Percentiles rank a stretch among this genome's conserved stretches.
These are phyloP conservation scores for Lucifuga dentata DNA, from an alignment of 2,113 vertebrate species.

Conservation along the genomic window DNA sequence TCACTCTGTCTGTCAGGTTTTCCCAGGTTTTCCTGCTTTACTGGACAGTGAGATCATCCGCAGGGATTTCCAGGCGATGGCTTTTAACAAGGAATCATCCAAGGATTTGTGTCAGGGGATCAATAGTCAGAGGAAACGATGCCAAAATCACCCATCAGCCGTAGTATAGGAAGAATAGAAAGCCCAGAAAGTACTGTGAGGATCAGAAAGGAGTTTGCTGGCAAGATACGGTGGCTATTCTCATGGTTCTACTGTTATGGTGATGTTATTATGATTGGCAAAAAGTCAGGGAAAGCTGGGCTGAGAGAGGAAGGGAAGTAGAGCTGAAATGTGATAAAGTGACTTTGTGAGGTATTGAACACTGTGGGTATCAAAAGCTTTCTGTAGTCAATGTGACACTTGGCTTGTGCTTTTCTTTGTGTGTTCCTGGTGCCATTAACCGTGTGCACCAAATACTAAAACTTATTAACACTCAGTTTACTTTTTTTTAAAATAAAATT, in stretches of 20 bases:
- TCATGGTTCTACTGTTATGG: not conserved
- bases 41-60: slow-evolving; percentile 55
- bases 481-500: too few relatives aligned
- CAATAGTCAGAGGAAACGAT: slow-evolving; percentile 28
- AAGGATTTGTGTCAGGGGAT: slow-evolving; percentile 46
- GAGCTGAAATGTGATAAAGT: slow-evolving; percentile 35
- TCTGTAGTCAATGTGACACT: slow-evolving; percentile 63
- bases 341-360: slow-evolving; percentile 36
- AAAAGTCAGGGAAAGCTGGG: slow-evolving; percentile 1
- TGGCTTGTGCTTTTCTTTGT: slow-evolving; percentile 71
- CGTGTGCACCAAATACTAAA: not conserved
- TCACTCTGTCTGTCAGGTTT: slow-evolving; percentile 40
- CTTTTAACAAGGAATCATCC: slow-evolving; percentile 58
- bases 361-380: slow-evolving; percentile 39
- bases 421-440: slow-evolving; percentile 63
- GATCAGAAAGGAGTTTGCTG: slow-evolving; percentile 13
- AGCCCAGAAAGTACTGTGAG: not conserved
- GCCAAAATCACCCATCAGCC: slow-evolving; percentile 32
- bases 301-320: slow-evolving; percentile 7
- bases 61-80: slow-evolving; percentile 54
- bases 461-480: too few relatives aligned
- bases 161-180: not conserved
- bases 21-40: slow-evolving; percentile 54
- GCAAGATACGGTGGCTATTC: slow-evolving; percentile 6
- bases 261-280: slow-evolving; percentile 4